A percentile compares a stretch with the other conserved stretches of the same genome.
Evolutionary conservation across 2,888 invertebrate genomes (phyloP).

Genomic region (Myopa testacea): DNA sequence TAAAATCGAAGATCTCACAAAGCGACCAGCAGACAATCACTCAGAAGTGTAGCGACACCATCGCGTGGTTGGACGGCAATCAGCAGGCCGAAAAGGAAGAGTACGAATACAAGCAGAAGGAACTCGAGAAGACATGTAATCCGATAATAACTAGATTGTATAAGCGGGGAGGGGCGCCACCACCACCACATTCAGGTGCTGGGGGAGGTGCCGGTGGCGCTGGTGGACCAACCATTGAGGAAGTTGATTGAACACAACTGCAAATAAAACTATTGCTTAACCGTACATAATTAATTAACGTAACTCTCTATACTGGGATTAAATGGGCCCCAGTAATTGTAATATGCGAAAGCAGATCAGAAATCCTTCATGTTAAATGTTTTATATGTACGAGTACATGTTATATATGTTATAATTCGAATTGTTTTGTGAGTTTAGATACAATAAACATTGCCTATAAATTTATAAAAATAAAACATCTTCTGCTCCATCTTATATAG

Average conservation of each 20-base stretch:
- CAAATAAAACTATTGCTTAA: not conserved
- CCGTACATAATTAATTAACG: no score
- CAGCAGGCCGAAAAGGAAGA: slow-evolving; percentile 92
- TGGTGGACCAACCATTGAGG: slow-evolving; percentile 88
- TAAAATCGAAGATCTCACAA: slow-evolving; percentile 86
- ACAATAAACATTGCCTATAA: no score
- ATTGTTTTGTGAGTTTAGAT: no score
- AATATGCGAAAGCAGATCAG: no score
- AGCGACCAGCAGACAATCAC: slow-evolving; percentile 81
- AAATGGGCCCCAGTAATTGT: no score
- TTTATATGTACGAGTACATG: no score
- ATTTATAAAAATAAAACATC: no score
- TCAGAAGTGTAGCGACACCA: slow-evolving; percentile 87
- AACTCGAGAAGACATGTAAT: slow-evolving; percentile 88
- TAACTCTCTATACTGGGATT: no score
- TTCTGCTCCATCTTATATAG: no score
- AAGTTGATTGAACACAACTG: slow-evolving; percentile 74
- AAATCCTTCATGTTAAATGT: no score
- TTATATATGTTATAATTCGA: no score
- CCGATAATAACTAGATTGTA: slow-evolving; percentile 94
- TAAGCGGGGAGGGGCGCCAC: slow-evolving; percentile 74
- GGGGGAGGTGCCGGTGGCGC: slow-evolving; percentile 67
- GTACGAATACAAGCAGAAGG: slow-evolving; percentile 92
- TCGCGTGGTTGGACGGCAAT: slow-evolving; percentile 79
- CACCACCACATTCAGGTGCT: slow-evolving; percentile 69